These are phyloP conservation scores for Labia minor DNA, from an alignment of 2,888 invertebrate genomes.

Conservation along the genomic window DNA sequence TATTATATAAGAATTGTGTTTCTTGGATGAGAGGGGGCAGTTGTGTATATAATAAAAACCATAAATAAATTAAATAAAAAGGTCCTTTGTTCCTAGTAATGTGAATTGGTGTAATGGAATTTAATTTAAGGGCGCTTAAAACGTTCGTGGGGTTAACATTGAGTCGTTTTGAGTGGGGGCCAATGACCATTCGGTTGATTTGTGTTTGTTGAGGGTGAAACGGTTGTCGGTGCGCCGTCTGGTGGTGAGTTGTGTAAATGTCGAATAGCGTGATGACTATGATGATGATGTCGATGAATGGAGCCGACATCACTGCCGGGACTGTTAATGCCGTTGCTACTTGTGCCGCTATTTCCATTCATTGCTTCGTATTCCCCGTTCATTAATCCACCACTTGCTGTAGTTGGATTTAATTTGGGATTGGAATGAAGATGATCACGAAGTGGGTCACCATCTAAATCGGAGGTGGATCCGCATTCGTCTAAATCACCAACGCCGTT, in stretches of 20 bases:
- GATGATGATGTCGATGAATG: background rate
- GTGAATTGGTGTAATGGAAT: background rate
- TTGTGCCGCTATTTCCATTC: background rate
- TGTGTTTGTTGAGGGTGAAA: background rate
- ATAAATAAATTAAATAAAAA: background rate
- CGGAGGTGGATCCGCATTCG: background rate
- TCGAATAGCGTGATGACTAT: background rate
- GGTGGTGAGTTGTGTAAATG: background rate
- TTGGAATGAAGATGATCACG: background rate
- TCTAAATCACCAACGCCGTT: background rate
- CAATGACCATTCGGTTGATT: background rate
- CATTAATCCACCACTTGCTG: background rate
- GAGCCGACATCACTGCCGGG: background rate
- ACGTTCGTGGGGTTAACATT: slow-evolving; percentile 7
- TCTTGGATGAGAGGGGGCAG: background rate
- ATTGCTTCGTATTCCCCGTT: background rate
- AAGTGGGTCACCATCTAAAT: background rate
- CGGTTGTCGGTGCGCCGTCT: background rate
- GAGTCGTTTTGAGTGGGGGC: background rate
- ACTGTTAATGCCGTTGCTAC: background rate
- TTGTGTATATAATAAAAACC: background rate
- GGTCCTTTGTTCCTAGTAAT: background rate
- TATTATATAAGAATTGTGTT: background rate
- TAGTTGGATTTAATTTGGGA: background rate
- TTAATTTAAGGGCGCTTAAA: slow-evolving; percentile 1